phyloP scores from a whole-genome alignment of 2,888 invertebrate species.

The Heliconius erato region DNA sequence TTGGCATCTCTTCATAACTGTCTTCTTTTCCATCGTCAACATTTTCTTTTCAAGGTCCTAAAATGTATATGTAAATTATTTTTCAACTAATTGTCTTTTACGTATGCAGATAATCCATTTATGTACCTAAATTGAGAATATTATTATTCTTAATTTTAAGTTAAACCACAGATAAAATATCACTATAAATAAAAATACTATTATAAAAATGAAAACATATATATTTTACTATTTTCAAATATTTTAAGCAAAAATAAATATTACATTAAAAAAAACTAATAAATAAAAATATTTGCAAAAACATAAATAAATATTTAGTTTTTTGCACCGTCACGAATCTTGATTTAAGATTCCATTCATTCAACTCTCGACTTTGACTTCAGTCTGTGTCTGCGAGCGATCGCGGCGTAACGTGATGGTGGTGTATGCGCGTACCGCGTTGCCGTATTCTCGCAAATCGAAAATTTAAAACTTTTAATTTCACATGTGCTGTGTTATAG shows the following conservation, averaged over 20 bases:
- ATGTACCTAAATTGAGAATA: not conserved
- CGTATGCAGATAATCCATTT: not conserved
- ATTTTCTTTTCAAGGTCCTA: slow-evolving; percentile 19
- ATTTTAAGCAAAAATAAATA: not conserved
- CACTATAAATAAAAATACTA: not conserved
- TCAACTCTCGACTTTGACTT: slow-evolving; percentile 51
- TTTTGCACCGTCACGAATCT: slow-evolving; percentile 45
- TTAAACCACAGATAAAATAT: not conserved
- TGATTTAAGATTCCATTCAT: slow-evolving; percentile 49
- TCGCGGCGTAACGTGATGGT: slow-evolving; percentile 59
- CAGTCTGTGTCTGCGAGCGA: slow-evolving; percentile 76
- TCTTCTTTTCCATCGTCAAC: not conserved
- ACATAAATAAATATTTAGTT: slow-evolving; percentile 14
- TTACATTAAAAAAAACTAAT: not conserved
- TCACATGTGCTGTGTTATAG: slow-evolving; percentile 61
- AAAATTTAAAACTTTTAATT: slow-evolving; percentile 63
- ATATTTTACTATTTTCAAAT: not conserved
- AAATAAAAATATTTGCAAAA: not conserved
- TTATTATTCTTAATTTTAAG: not conserved
- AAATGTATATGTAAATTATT: not conserved
- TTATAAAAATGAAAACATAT: not conserved
- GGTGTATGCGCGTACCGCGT: slow-evolving; percentile 51
- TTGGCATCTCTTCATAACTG: slow-evolving; percentile 30
- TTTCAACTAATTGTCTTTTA: not conserved
- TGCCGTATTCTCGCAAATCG: slow-evolving; percentile 62